Evolutionary conservation across 1,140 invertebrate species (phyloP), one percentile per base, ranked within the genome.

Genomic region (Brachionus paranguensis): DNA sequence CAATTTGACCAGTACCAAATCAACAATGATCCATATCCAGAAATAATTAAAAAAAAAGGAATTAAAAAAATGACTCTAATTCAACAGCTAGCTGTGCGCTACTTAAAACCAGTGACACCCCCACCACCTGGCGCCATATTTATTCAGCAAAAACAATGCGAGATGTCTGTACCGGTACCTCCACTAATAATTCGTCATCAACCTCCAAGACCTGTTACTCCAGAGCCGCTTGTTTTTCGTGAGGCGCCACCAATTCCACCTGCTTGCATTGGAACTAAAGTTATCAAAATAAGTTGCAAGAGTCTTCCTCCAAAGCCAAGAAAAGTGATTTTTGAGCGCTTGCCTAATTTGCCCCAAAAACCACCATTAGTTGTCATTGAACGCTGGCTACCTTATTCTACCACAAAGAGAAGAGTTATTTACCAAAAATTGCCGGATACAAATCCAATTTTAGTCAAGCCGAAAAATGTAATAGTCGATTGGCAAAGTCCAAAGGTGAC

Each of bases 391-490:
- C 79, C 79, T 14, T 83, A 83, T 53, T 43, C 60, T 8, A 33
- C 29, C 47, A 8, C 7, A 3, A 83, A 83, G 37, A 14, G 79
- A 70, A 20, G 24, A 11, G 79, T 83, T 20, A 50, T 83, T 3
- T 83, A 83, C 37, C 37, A 83, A 70, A 68, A 41, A 50, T 3
- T 43, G n/a, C 11, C 60, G 4, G 41, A 24, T 47, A 43, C 10
- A n/a, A 27, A 70, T 47, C 20, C 41, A 2, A n/a, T 20, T 43
- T 29, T n/a, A 14, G 10, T 11, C 7, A 29, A 50, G 29, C 60
- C 37, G 14, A 83, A 70, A 83, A 83, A 83, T 83, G 20, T 83
- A 10, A 70, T 83, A 5, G 43, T 83, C 37, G 64, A 83, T 33
- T 83, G 79, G 79, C 24, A 70, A 33, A 20, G 24, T 43, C 33